A percentile compares a stretch with the other conserved stretches of the same genome.
Evolutionary conservation across 2,113 vertebrate genomes (phyloP).

Genomic region (Zosterops pallidus): DNA sequence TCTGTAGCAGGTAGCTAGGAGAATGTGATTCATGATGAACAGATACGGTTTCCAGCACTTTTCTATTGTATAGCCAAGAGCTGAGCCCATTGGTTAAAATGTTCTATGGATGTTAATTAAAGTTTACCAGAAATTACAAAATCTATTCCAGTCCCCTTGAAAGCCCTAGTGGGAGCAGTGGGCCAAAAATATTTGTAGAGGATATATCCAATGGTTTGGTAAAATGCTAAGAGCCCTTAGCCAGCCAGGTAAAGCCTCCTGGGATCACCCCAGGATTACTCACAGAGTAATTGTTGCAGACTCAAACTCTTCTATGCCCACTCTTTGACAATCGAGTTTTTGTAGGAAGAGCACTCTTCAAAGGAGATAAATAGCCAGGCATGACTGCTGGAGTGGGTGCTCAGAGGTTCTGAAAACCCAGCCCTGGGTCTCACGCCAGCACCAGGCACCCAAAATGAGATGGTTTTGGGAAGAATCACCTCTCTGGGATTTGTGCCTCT

Average conservation of each 20-base stretch:
- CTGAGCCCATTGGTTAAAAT: slow-evolving; percentile 47
- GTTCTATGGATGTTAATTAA: slow-evolving; percentile 31
- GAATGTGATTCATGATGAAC: slow-evolving; percentile 46
- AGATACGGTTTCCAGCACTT: slow-evolving; percentile 35
- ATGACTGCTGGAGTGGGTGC: background rate
- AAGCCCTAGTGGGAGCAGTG: background rate
- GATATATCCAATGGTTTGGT: background rate
- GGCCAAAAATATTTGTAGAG: slow-evolving; percentile 8
- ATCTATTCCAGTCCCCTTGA: background rate
- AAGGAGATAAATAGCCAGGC: background rate
- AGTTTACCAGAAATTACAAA: background rate
- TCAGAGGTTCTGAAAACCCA: background rate
- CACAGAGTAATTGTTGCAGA: background rate
- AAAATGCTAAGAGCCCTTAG: background rate
- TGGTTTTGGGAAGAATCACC: background rate
- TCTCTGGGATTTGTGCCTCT: background rate
- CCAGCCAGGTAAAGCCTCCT: slow-evolving; percentile 7
- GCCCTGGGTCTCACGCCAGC: background rate
- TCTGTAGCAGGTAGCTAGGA: slow-evolving; percentile 82
- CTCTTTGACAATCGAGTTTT: slow-evolving; percentile 8
- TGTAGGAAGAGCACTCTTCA: slow-evolving; percentile 2
- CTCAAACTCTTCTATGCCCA: slow-evolving; percentile 1
- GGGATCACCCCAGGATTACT: slow-evolving; percentile 33
- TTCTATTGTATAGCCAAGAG: slow-evolving; percentile 44
- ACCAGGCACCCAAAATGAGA: background rate